Base-by-base conservation (phyloP, 2,888 invertebrate species). In the Nomada fucata region DNA sequence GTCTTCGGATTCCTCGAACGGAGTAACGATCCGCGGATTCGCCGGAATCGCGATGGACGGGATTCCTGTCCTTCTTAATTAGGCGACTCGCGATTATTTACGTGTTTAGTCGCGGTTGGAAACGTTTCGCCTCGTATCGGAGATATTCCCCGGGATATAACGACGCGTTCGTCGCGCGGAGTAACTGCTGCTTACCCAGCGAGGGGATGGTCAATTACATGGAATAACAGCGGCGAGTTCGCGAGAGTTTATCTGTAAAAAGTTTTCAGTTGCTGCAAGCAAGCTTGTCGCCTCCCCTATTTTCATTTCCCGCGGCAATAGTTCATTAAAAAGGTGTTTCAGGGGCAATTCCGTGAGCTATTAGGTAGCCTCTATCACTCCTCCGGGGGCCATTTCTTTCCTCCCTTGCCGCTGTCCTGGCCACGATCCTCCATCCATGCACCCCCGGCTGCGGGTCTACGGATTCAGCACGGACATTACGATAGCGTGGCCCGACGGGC, bases 301-400 rank as follows among this genome's bases (percentile, higher is more conserved):
- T 94, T 94, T 94, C 94, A 94, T 94, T 94, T 94, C 94, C 94
- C 92, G 93, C 91, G 92, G 93, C 94, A 94, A 94, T 94, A 95
- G 96, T 96, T 96, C 96, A 96, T 96, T 96, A 96, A 96, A 96
- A 95, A 96, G 95, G 96, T 96, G 95, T 96, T 96, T 95, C 95
- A 94, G 94, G 95, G 95, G 95, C 96, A 95, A 95, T 96, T 96
- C 95, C 95, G 95, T 94, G 94, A 95, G 95, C 95, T 95, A 95
- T 95, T 95, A 95, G 95, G 95, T 95, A 95, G 95, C 92, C 92
- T 94, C 94, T 94, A 95, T 95, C 94, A 94, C 94, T 93, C 95
- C 94, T 93, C 91, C 89, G 94, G 94, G 95, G 93, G 94, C 94
- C 94, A 94, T 95, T 94, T 90, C 91, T 85, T 84, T 88, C 91